These are phyloP conservation scores for Psilopogon haemacephalus DNA, from an alignment of 2,113 vertebrate genomes.

Conservation along the genomic window DNA sequence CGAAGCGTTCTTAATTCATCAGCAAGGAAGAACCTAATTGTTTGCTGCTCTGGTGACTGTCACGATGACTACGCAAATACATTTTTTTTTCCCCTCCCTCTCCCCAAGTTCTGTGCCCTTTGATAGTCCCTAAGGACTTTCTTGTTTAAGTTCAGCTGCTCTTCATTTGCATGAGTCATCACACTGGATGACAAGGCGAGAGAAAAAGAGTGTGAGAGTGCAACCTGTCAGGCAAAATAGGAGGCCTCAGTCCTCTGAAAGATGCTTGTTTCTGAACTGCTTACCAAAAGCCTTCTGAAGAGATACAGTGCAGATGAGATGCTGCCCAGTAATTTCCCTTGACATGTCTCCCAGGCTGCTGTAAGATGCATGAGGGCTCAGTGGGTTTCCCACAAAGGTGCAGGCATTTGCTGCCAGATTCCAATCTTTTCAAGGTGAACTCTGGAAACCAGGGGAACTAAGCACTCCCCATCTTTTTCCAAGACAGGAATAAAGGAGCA, in stretches of 20 bases:
- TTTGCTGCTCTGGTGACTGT: conserved; percentile 33
- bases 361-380: not conserved
- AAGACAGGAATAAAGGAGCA: not conserved
- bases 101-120: conserved; percentile 36
- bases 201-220: conserved; percentile 2
- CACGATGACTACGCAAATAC: conserved; percentile 34
- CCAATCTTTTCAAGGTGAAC: not conserved
- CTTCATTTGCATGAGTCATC: conserved; percentile 52
- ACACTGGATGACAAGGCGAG: conserved; percentile 14
- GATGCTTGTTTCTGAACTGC: not conserved
- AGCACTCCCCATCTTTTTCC: not conserved
- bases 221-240: not conserved
- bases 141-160: conserved; percentile 38
- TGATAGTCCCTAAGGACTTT: conserved; percentile 28
- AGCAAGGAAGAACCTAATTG: conserved; percentile 27
- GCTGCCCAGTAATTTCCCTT: not conserved
- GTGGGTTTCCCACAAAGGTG: not conserved
- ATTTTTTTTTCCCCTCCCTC: not conserved
- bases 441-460: not conserved
- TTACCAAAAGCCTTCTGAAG: not conserved
- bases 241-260: not conserved
- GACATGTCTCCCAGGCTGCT: not conserved
- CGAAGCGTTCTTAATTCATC: not conserved
- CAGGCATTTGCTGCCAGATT: not conserved
- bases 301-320: not conserved